Evolutionary conservation across 2,888 invertebrate genomes (phyloP).

Genomic region (Tipula lateralis): DNA sequence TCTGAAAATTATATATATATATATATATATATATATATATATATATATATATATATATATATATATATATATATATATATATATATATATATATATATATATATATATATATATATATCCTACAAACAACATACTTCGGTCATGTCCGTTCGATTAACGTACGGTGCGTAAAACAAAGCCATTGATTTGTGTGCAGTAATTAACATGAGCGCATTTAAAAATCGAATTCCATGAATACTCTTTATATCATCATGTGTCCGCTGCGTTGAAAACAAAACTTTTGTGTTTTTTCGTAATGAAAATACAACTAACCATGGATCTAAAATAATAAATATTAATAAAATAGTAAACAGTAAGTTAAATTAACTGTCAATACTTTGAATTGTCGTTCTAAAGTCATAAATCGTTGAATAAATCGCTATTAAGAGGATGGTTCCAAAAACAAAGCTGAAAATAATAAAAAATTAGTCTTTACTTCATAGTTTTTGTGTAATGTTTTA

Average conservation of each 20-base stretch:
- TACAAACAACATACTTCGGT: slow-evolving; percentile 57
- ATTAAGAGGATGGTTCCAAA: slow-evolving; percentile 41
- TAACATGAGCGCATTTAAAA: slow-evolving; percentile 60
- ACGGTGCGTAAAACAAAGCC: slow-evolving; percentile 64
- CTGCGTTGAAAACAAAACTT: slow-evolving; percentile 52
- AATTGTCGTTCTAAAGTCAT: slow-evolving; percentile 41
- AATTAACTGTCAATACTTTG: neutral
- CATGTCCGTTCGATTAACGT: slow-evolving; percentile 61
- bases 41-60: too few species aligned
- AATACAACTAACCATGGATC: slow-evolving; percentile 56
- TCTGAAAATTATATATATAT: too few species aligned
- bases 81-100: too few species aligned
- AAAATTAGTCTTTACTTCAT: neutral
- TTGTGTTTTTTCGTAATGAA: slow-evolving; percentile 58
- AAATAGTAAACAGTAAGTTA: neutral
- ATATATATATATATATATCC: too few species aligned
- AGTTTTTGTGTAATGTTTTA: neutral
- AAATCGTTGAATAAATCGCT: slow-evolving; percentile 44
- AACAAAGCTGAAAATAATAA: slow-evolving; percentile 41
- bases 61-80: too few species aligned
- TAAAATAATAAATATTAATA: slow-evolving; percentile 40
- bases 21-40: too few species aligned
- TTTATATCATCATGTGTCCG: slow-evolving; percentile 55
- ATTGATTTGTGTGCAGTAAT: slow-evolving; percentile 65
- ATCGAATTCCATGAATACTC: slow-evolving; percentile 62